phyloP scores from a whole-genome alignment of 2,797 vertebrate species.

The Enoplosus armatus region DNA sequence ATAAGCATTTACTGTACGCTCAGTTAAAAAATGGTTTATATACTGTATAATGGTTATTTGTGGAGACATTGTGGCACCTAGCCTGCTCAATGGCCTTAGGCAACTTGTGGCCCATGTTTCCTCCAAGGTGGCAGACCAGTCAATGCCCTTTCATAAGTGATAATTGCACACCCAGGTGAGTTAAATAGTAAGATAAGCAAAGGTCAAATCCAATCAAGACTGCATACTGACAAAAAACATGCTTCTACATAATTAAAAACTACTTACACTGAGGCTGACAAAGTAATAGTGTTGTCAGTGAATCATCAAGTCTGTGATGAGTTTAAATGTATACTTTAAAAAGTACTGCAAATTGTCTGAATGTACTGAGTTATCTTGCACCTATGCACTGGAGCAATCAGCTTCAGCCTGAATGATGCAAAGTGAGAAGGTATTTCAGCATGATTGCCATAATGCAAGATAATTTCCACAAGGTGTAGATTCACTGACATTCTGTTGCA shows the following conservation, averaged over 20 bases:
- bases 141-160: not conserved
- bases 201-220: not conserved
- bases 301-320: no score
- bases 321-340: not conserved
- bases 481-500: constrained; percentile 53
- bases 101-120: not conserved
- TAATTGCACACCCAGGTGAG: not conserved
- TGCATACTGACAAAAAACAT: not conserved
- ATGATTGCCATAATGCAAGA: constrained; percentile 20
- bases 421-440: constrained; percentile 19
- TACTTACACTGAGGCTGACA: not conserved
- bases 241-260: not conserved
- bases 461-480: constrained; percentile 44
- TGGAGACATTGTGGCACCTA: not conserved
- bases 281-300: not conserved
- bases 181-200: not conserved
- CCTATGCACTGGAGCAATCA: not conserved
- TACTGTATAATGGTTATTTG: not conserved
- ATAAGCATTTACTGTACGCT: not conserved
- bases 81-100: not conserved
- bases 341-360: not conserved
- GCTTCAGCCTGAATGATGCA: constrained; percentile 24
- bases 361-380: not conserved
- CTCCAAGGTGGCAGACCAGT: not conserved
- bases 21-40: not conserved